Conservation (phyloP, 1,140 invertebrate genomes). For the Macrosteles quadrilineatus region DNA sequence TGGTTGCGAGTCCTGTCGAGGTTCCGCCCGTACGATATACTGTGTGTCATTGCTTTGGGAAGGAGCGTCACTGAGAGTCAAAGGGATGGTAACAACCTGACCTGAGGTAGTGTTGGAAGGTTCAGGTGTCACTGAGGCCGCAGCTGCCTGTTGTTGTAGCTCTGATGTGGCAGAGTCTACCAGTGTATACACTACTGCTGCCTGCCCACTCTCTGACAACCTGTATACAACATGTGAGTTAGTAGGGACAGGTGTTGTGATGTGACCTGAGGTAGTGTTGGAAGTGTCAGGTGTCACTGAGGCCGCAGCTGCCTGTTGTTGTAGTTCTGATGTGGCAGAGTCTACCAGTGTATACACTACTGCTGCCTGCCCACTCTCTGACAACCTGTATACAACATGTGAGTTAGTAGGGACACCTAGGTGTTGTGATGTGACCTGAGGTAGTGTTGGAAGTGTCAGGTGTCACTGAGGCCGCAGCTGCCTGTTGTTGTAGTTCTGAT, state of each 20-base stretch:
- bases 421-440: not conserved
- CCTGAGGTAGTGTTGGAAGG: not conserved
- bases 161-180: conserved; percentile 60
- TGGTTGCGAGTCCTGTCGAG: conserved; percentile 23
- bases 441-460: not conserved
- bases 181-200: conserved; percentile 60
- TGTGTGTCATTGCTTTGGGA: conserved; percentile 39
- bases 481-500: not conserved
- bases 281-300: not conserved
- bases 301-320: conserved; percentile 37
- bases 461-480: not conserved
- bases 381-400: not conserved
- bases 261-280: not conserved
- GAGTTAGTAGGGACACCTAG: not conserved
- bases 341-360: not conserved
- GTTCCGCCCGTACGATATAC: conserved; percentile 48
- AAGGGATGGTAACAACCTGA: conserved; percentile 26
- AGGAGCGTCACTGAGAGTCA: conserved; percentile 31
- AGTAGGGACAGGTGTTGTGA: not conserved
- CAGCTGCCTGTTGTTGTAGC: conserved; percentile 51
- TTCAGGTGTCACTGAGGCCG: conserved; percentile 15
- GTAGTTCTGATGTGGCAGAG: not conserved
- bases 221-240: conserved; percentile 49
- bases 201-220: conserved; percentile 63
- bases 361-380: not conserved